These are phyloP conservation scores for Drosophila kanekoi DNA, from an alignment of 2,888 invertebrate species.

Conservation along the genomic window DNA sequence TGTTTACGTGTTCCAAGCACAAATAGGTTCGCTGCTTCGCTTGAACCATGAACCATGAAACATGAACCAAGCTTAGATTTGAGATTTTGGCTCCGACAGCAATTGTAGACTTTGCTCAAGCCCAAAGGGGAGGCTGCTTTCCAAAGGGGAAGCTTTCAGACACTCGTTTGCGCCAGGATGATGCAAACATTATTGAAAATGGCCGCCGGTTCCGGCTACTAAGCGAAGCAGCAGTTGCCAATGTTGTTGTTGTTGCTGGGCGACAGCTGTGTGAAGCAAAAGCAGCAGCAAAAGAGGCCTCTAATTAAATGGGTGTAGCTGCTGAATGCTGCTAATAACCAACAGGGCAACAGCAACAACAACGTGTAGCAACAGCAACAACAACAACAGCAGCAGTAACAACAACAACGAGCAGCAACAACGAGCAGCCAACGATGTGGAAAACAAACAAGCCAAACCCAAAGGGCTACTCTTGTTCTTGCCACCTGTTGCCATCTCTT, in stretches of 20 bases:
- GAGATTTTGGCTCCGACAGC: no score
- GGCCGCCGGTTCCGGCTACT: conserved; percentile 42
- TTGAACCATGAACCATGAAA: not conserved
- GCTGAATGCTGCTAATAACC: conserved; percentile 72
- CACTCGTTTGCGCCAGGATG: conserved; percentile 6
- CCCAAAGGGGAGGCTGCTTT: not conserved
- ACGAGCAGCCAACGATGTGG: conserved; percentile 47
- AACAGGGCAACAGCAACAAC: conserved; percentile 42
- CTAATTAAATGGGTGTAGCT: conserved; percentile 76
- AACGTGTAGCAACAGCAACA: conserved; percentile 22
- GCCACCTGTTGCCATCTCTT: conserved; percentile 61
- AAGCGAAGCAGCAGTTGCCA: conserved; percentile 36
- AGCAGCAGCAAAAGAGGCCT: conserved; percentile 41
- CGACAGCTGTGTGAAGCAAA: conserved; percentile 48
- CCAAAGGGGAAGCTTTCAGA: not conserved
- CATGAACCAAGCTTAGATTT: no score
- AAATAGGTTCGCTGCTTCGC: no score
- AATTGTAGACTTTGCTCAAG: not conserved
- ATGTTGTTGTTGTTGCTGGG: conserved; percentile 9
- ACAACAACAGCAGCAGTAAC: conserved; percentile 5
- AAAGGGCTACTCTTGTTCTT: conserved; percentile 49
- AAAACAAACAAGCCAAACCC: conserved; percentile 65
- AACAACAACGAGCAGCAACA: conserved; percentile 6
- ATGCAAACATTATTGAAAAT: conserved; percentile 47
- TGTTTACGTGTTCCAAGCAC: no score